Conservation (phyloP, 2,888 invertebrate genomes). For the Nemotelus nigrinus region DNA sequence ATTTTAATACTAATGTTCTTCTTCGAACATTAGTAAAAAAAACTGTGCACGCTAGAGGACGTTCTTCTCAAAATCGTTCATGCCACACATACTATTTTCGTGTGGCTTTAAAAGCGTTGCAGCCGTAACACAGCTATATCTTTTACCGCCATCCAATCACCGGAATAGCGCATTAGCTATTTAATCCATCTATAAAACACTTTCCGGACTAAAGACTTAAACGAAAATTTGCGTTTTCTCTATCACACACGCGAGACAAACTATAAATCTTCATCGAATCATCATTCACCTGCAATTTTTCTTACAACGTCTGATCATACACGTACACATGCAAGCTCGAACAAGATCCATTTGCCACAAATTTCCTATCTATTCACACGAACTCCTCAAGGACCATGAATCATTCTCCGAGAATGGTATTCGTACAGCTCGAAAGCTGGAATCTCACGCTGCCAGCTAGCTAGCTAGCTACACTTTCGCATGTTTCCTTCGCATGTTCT, state of each 20-base stretch:
- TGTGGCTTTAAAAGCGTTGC: too few species aligned
- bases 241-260: background rate
- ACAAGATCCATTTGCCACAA: slow-evolving; percentile 38
- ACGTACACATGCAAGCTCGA: background rate
- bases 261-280: slow-evolving; percentile 17
- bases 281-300: background rate
- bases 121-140: too few species aligned
- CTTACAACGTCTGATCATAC: too few species aligned
- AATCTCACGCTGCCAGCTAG: background rate
- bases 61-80: too few species aligned
- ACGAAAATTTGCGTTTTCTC: too few species aligned
- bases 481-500: background rate
- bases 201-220: background rate
- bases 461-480: background rate
- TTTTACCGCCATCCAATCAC: too few species aligned
- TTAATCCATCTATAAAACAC: background rate
- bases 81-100: too few species aligned
- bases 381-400: slow-evolving; percentile 36
- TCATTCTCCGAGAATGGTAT: background rate
- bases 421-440: background rate
- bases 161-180: too few species aligned
- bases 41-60: too few species aligned
- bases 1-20: too few species aligned
- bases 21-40: too few species aligned
- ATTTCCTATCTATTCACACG: slow-evolving; percentile 26